Evolutionary conservation across 2,888 invertebrate genomes (phyloP).

Genomic region (Standfussiana lucernea): DNA sequence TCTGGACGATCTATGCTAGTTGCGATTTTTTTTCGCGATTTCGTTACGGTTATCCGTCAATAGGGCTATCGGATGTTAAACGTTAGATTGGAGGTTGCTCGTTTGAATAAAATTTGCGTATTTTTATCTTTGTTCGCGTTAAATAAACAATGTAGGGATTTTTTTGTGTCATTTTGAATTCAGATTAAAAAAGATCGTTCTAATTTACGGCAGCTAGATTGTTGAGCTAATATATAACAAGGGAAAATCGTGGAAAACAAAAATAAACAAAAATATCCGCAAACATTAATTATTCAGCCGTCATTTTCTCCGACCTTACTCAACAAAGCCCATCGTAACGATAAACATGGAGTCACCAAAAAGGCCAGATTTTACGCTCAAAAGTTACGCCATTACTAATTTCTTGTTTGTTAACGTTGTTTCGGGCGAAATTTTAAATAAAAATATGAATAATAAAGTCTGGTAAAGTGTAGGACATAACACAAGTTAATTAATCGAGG

Average conservation of each 20-base stretch:
- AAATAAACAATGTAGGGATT: conserved; percentile 19
- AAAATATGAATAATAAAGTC: conserved; percentile 72
- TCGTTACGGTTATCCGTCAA: conserved; percentile 62
- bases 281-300: conserved; percentile 35
- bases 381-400: conserved; percentile 60
- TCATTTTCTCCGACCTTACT: conserved; percentile 37
- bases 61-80: conserved; percentile 61
- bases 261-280: conserved; percentile 22
- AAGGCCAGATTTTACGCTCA: conserved; percentile 44
- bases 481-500: conserved; percentile 78
- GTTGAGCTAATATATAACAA: conserved; percentile 12
- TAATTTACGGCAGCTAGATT: conserved; percentile 23
- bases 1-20: conserved; percentile 74
- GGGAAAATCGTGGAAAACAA: conserved; percentile 1
- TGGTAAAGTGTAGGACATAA: conserved; percentile 65
- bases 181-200: conserved; percentile 12
- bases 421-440: conserved; percentile 62
- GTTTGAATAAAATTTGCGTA: conserved; percentile 60
- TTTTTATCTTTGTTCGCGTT: conserved; percentile 31
- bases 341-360: conserved; percentile 49
- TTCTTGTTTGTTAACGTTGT: conserved; percentile 53
- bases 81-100: conserved; percentile 52
- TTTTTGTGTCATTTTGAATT: conserved; percentile 17
- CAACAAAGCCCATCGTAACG: conserved; percentile 45
- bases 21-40: conserved; percentile 72